Evolutionary conservation across 1,140 invertebrate species (phyloP), one percentile per base, ranked within the genome.

Genomic region (Caerostris extrusa): DNA sequence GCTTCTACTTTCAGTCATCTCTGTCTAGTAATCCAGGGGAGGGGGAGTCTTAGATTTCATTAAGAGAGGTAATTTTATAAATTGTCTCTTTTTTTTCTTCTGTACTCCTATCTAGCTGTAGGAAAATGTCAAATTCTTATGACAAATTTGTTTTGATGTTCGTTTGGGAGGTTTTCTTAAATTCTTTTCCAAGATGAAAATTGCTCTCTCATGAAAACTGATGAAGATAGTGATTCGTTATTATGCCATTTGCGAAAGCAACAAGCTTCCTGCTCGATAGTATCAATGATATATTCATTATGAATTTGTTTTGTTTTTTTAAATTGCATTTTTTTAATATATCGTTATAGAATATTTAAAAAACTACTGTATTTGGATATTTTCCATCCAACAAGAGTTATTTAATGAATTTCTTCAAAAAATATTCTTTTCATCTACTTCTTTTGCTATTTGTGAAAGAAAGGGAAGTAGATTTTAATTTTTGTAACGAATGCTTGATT

Each of bases 71-170:
- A 90, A 90, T 90, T 90, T 90, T 90, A 77, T 90, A 90, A 90
- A 90, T 90, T 90, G 88, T 90, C 77, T 55, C 57, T 50, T 50
- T n/a, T 77, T 90, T 69, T 90, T 90, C 56, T 90, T 7, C 50
- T 53, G 7, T 77, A 17, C 17, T 77, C 58, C 10, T 34, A 88
- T 67, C 86, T 34, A 19, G 12, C 34, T 5, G 50, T 53, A 90
- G 8, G 67, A 19, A 77, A 71, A 77, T 77, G 88, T 90, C 88
- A 90, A 77, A 77, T 77, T 71, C 77, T 58, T 19, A 77, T 90
- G 88, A 90, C 88, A 90, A 90, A 90, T 90, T 90, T 90, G 88
- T 77, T 90, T n/a, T 69, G 64, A 90, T 90, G 67, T 90, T 90
- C 77, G 56, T 57, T 77, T 19, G 55, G 88, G 77, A 61, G 61